Conservation (phyloP, 2,113 vertebrate species). For the Syngnathoides biaculeatus region DNA sequence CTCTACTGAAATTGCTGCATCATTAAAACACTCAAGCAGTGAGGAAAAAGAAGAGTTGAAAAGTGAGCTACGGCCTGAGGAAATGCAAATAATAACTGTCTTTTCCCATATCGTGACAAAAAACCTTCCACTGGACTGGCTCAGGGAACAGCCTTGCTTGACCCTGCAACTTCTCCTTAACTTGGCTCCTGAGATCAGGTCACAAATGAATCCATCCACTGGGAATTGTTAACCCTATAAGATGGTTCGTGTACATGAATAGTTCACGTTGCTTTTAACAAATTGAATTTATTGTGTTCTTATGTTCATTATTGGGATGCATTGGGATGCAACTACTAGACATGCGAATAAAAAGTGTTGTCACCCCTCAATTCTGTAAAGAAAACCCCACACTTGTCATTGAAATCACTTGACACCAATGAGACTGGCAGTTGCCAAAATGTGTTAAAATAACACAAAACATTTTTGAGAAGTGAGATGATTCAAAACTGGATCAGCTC, state of each 20-base stretch:
- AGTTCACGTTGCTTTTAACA: neutral
- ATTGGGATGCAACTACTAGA: conserved; percentile 5
- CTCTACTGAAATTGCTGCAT: conserved; percentile 37
- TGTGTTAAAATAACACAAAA: neutral
- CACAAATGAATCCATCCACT: conserved; percentile 10
- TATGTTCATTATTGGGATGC: neutral
- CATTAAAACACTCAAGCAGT: conserved; percentile 55
- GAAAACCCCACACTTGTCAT: neutral
- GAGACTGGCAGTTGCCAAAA: neutral
- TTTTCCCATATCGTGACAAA: conserved; percentile 39
- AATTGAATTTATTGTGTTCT: neutral
- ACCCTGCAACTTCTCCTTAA: conserved; percentile 35
- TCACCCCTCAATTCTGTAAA: neutral
- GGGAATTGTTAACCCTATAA: conserved; percentile 12
- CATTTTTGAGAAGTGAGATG: neutral
- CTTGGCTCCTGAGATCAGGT: neutral
- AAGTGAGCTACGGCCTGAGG: conserved; percentile 41
- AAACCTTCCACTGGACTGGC: conserved; percentile 32
- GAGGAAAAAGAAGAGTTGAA: conserved; percentile 23
- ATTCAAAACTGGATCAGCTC: neutral
- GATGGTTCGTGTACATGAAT: conserved; percentile 4
- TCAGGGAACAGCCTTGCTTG: conserved; percentile 27
- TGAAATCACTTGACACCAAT: neutral
- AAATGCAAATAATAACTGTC: conserved; percentile 56
- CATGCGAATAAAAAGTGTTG: neutral